Evolutionary conservation across 2,888 invertebrate species (phyloP).

Genomic region (Amphimallon solstitiale): DNA sequence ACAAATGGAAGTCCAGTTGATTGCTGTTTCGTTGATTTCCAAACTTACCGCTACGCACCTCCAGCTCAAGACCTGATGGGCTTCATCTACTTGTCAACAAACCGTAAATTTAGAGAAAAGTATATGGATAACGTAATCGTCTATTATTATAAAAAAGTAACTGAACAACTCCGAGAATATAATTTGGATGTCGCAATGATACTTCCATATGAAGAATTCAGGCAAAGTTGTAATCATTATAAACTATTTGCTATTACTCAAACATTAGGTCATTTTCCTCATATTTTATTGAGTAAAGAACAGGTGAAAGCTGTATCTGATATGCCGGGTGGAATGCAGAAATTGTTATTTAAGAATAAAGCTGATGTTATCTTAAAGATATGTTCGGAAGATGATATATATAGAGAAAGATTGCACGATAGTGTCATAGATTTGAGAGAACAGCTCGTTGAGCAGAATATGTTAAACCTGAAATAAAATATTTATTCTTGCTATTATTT

Average conservation of each 20-base stretch:
- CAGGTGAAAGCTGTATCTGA: slow-evolving; percentile 40
- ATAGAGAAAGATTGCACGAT: slow-evolving; percentile 42
- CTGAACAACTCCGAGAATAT: slow-evolving; percentile 43
- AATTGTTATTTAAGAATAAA: slow-evolving; percentile 44
- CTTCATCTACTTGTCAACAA: slow-evolving; percentile 47
- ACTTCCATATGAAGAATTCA: slow-evolving; percentile 46
- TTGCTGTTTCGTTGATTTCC: slow-evolving; percentile 51
- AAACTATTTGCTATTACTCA: slow-evolving; percentile 25
- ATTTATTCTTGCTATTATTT: too few relatives aligned
- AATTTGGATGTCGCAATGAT: slow-evolving; percentile 44
- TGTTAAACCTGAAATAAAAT: too few relatives aligned
- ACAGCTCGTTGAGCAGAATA: not conserved
- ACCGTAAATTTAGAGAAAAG: slow-evolving; percentile 41
- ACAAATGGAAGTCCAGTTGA: slow-evolving; percentile 37
- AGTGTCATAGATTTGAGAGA: slow-evolving; percentile 43
- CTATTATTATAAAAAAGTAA: slow-evolving; percentile 48
- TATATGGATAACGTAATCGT: slow-evolving; percentile 41
- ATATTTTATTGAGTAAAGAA: not conserved
- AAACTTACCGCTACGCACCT: slow-evolving; percentile 49
- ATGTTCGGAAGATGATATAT: slow-evolving; percentile 45
- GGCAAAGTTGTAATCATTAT: slow-evolving; percentile 46
- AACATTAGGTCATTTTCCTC: not conserved
- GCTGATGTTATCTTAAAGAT: slow-evolving; percentile 44
- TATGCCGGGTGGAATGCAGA: slow-evolving; percentile 39
- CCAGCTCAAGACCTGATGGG: slow-evolving; percentile 50